These are phyloP conservation scores for Tetramorium parvispinum DNA, from an alignment of 1,140 invertebrate species.

Conservation along the genomic window DNA sequence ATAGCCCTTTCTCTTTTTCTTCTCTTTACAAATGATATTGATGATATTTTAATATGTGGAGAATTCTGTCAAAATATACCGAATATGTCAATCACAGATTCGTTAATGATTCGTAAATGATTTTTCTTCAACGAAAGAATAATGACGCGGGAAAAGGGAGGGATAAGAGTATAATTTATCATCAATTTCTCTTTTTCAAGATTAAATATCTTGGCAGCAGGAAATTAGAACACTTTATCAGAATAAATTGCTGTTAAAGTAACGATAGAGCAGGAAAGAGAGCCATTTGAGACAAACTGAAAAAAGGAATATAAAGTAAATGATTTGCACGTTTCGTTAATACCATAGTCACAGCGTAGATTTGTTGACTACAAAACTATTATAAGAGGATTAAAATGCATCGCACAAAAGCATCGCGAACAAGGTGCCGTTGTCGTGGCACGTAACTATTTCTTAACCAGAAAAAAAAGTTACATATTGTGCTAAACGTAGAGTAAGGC, in stretches of 20 bases:
- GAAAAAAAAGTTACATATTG: slow-evolving; percentile 77
- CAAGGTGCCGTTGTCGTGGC: slow-evolving; percentile 69
- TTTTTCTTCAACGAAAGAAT: not conserved
- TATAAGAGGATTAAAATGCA: slow-evolving; percentile 16
- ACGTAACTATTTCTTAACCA: slow-evolving; percentile 75
- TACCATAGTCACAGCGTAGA: not conserved
- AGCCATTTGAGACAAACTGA: not conserved
- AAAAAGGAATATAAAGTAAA: not conserved
- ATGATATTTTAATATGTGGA: not conserved
- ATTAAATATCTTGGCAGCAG: slow-evolving; percentile 26
- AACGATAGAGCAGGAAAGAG: not conserved
- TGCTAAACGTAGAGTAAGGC: slow-evolving; percentile 83
- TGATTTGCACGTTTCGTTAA: slow-evolving; percentile 2
- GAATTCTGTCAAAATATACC: not conserved
- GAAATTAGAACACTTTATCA: slow-evolving; percentile 14
- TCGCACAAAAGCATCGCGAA: slow-evolving; percentile 24
- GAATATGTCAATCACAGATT: not conserved
- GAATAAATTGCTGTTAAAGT: slow-evolving; percentile 28
- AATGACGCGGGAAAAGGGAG: too few species aligned
- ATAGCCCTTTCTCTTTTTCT: not conserved
- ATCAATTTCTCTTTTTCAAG: slow-evolving; percentile 8
- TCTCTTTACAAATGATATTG: not conserved
- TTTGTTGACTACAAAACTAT: slow-evolving; percentile 2
- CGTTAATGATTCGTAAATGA: not conserved
- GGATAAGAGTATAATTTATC: slow-evolving; percentile 19